phyloP scores from a whole-genome alignment of 2,888 invertebrate genomes.

The Sycophila texana region DNA sequence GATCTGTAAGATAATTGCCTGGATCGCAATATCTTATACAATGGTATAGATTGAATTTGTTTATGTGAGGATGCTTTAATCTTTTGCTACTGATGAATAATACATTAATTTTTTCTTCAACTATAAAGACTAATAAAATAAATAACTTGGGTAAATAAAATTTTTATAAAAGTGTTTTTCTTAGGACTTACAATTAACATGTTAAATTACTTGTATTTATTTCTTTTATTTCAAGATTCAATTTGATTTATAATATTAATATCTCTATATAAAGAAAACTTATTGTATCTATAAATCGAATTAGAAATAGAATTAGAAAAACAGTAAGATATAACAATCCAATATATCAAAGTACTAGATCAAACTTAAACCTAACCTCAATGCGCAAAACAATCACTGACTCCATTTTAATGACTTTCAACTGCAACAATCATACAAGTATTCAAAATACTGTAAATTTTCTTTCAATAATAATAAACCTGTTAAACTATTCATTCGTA shows the following conservation, averaged over 20 bases:
- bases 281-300: background rate
- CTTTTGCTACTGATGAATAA: too few species aligned
- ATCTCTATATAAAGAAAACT: background rate
- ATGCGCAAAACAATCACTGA: constrained; percentile 19
- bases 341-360: background rate
- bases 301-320: background rate
- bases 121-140: too few species aligned
- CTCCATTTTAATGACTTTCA: constrained; percentile 14
- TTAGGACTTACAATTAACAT: background rate
- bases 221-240: background rate
- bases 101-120: too few species aligned
- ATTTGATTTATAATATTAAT: background rate
- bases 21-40: constrained; percentile 15
- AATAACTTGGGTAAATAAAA: background rate
- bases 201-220: background rate
- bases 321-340: too few species aligned
- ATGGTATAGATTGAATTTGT: constrained; percentile 32
- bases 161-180: background rate
- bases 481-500: background rate
- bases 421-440: background rate
- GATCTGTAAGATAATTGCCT: constrained; percentile 46
- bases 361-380: constrained; percentile 44
- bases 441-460: background rate
- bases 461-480: background rate
- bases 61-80: constrained; percentile 7